Evolutionary conservation across 2,113 vertebrate species (phyloP).

Genomic region (Vulpes lagopus): DNA sequence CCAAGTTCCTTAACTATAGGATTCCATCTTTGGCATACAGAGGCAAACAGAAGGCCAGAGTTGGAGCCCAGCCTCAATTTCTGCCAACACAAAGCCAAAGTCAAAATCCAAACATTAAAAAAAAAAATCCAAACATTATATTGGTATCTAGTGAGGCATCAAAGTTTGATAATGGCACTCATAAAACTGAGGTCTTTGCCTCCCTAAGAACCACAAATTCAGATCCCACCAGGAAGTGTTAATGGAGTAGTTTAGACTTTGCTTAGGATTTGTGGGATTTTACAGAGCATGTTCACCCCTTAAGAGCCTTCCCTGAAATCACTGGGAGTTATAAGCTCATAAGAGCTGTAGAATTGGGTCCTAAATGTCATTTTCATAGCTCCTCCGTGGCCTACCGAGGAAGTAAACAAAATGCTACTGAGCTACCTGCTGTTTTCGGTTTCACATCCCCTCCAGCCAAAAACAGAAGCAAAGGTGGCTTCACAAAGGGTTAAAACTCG

Average conservation of each 20-base stretch:
- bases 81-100: conserved; percentile 4
- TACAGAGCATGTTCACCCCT: background rate
- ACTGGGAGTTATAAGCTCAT: conserved; percentile 34
- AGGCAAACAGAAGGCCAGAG: background rate
- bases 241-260: background rate
- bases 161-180: background rate
- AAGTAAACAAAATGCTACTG: conserved; percentile 31
- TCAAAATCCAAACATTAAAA: conserved; percentile 14
- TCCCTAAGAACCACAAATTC: conserved; percentile 20
- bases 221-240: conserved; percentile 17
- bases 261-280: conserved; percentile 28
- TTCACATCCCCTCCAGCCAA: background rate
- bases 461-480: background rate
- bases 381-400: background rate
- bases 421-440: background rate
- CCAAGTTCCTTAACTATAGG: background rate
- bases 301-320: conserved; percentile 49
- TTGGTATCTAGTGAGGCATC: background rate
- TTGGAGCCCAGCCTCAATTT: background rate
- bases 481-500: conserved; percentile 34
- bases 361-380: conserved; percentile 41
- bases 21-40: background rate
- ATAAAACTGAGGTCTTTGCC: background rate
- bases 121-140: background rate
- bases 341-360: conserved; percentile 15